phyloP scores from a whole-genome alignment of 2,888 invertebrate genomes.

The Xestia rhomboidea region DNA sequence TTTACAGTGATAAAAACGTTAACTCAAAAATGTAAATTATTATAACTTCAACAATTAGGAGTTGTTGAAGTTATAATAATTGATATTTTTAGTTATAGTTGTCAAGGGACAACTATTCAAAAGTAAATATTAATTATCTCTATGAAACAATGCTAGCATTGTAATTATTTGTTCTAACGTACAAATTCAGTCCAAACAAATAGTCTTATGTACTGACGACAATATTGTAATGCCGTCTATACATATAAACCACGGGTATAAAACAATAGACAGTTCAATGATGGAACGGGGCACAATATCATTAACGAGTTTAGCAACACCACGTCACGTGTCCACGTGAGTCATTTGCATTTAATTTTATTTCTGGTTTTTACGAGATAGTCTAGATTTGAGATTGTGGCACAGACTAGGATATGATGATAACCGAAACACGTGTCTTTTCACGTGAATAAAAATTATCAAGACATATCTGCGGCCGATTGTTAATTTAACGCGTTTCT shows the following conservation, averaged over 20 bases:
- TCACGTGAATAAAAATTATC: constrained; percentile 14
- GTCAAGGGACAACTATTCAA: constrained; percentile 29
- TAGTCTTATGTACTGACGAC: constrained; percentile 33
- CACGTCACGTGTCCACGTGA: constrained; percentile 18
- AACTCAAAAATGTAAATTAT: constrained; percentile 1
- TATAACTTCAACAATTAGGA: neutral
- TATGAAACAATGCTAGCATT: constrained; percentile 1
- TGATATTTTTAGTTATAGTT: too few species aligned
- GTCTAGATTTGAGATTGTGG: constrained; percentile 13
- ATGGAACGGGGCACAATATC: constrained; percentile 40
- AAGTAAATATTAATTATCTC: constrained; percentile 29
- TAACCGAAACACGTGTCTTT: constrained; percentile 16
- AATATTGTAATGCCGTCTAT: constrained; percentile 20
- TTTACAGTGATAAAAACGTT: neutral
- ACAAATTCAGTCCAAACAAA: constrained; percentile 45
- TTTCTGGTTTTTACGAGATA: constrained; percentile 28
- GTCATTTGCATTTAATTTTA: constrained; percentile 24
- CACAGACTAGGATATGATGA: neutral
- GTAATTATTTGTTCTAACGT: constrained; percentile 44
- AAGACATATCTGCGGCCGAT: constrained; percentile 13
- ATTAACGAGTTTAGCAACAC: constrained; percentile 21
- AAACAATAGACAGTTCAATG: constrained; percentile 51
- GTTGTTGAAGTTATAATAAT: too few species aligned
- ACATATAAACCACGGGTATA: neutral
- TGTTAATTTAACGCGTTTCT: constrained; percentile 5